Evolutionary conservation across 1,140 invertebrate genomes (phyloP), one percentile per base, ranked within the genome.

Genomic region (Zophobas morio): DNA sequence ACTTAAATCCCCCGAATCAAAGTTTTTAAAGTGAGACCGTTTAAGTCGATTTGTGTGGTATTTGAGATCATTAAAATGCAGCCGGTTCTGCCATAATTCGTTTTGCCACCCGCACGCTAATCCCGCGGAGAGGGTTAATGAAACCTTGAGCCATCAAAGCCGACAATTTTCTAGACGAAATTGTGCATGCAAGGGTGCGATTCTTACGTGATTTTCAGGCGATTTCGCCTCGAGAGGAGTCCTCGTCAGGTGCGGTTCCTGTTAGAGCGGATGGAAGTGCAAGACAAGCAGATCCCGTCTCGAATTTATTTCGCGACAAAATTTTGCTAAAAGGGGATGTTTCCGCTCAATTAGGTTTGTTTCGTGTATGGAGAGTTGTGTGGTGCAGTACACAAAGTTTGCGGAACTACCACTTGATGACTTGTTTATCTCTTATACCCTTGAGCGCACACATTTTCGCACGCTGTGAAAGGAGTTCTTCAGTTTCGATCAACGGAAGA

Each of bases 71-170:
- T 60, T 60, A 60, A 60, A 36, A 60, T 60, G 56, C 56, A 39
- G 56, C 56, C 54, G 54, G 54, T 57, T 33, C 20, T 37, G 56
- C 56, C 37, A 60, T 60, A 60, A 60, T 60, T 60, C 35, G 56
- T 60, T 60, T 6, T 6, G 37, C 1, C 8, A 33, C 8, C 32
- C 32, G 32, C 53, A 54, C 33, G 56, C 56, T 39, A 36, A 39
- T 60, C 36, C 56, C 56, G 35, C 35, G 2, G 56, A 60, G 35
- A 60, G 34, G 35, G 32, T 60, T 60, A 60, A 60, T 60, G 56
- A 60, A 60, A 60, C 56, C 36, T 39, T 36, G 2, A 60, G 37
- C n/a, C 37, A 4, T 60, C 35, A 46, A 46, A 46, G 3, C 3
- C 8, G 42, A 4, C 8, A 46, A 46, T 46, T 8, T 3, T 3